Conservation (phyloP, 2,888 invertebrate genomes). For the Pteria penguin region DNA sequence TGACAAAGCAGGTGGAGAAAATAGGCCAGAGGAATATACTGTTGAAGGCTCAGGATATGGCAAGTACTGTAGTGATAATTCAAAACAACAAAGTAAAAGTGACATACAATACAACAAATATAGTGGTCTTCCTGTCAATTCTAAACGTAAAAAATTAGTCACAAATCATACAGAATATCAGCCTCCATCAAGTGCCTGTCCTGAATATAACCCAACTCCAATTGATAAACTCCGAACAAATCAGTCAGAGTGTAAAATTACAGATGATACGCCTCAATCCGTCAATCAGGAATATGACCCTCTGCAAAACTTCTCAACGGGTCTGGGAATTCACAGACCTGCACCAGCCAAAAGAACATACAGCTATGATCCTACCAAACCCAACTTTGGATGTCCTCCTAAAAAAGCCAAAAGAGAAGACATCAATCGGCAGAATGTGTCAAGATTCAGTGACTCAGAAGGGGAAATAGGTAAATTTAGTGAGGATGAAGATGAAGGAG, state of each 20-base stretch:
- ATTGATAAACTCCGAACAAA: conserved; percentile 58
- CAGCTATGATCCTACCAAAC: conserved; percentile 34
- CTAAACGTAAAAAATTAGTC: too few species aligned
- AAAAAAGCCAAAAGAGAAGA: conserved; percentile 30
- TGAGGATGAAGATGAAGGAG: conserved; percentile 24
- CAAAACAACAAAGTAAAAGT: background rate
- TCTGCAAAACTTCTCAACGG: conserved; percentile 64
- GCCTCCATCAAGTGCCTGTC: conserved; percentile 53
- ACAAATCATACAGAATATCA: too few species aligned
- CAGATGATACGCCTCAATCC: conserved; percentile 41
- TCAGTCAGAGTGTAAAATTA: conserved; percentile 48
- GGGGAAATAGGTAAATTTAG: conserved; percentile 48
- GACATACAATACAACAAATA: conserved; percentile 17
- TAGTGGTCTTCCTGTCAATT: conserved; percentile 24
- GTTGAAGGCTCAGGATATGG: background rate
- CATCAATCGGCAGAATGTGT: conserved; percentile 35
- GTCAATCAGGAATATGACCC: conserved; percentile 72
- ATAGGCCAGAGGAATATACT: background rate
- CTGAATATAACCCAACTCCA: conserved; percentile 72
- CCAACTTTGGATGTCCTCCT: conserved; percentile 19
- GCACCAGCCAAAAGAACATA: conserved; percentile 38
- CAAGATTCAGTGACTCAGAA: conserved; percentile 57
- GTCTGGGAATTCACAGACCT: background rate
- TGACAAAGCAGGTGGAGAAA: background rate
- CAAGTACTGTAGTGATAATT: too few species aligned